These are phyloP conservation scores for Paradisaea rubra DNA, from an alignment of 2,113 vertebrate genomes.

Conservation along the genomic window DNA sequence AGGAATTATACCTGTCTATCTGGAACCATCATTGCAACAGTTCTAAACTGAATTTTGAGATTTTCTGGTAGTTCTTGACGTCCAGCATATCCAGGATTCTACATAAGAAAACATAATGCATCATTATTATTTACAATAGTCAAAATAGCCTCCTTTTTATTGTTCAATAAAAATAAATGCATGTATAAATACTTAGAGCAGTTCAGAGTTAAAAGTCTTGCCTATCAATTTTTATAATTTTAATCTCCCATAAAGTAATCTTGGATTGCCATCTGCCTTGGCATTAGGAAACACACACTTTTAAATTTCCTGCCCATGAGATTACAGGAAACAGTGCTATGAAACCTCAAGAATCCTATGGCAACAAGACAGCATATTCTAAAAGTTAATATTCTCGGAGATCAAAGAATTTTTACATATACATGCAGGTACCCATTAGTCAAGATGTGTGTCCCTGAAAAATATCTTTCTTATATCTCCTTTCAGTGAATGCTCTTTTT, in stretches of 20 bases:
- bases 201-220: neutral
- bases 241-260: neutral
- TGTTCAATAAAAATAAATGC: neutral
- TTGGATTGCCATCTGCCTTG: neutral
- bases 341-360: neutral
- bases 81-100: slow-evolving; percentile 91
- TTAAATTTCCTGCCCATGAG: neutral
- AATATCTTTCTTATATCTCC: neutral
- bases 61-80: slow-evolving; percentile 90
- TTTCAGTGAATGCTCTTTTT: neutral
- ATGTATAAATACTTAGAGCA: neutral
- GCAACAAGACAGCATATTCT: neutral
- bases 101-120: neutral
- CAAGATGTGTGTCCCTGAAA: neutral
- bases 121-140: neutral
- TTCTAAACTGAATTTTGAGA: slow-evolving; percentile 84
- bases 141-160: neutral
- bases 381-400: neutral
- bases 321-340: neutral
- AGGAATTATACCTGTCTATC: slow-evolving; percentile 77
- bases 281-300: neutral
- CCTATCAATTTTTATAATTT: neutral
- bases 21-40: slow-evolving; percentile 89
- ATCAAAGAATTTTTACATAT: neutral
- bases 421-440: neutral